These are phyloP conservation scores for Rhinella marina DNA, from an alignment of 2,797 vertebrate genomes.

Conservation along the genomic window DNA sequence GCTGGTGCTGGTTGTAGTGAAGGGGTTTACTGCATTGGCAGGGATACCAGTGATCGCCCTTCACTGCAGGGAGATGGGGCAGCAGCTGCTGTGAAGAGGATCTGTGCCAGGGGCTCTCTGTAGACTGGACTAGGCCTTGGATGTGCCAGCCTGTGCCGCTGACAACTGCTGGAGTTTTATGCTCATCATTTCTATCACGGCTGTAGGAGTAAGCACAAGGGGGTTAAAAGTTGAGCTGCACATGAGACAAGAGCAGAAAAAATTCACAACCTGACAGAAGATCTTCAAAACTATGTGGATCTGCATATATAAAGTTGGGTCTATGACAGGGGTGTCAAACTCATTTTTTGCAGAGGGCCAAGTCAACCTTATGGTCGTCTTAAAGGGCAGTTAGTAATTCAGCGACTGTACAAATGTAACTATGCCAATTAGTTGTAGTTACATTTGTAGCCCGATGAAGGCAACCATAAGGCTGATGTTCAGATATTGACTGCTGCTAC, in stretches of 20 bases:
- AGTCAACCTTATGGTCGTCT: too few relatives aligned
- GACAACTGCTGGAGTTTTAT: slow-evolving; percentile 91
- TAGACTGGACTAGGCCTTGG: slow-evolving; percentile 77
- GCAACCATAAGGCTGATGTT: too few relatives aligned
- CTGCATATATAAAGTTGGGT: too few relatives aligned
- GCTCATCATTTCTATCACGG: slow-evolving; percentile 90
- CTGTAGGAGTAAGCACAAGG: slow-evolving; percentile 71
- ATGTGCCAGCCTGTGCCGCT: slow-evolving; percentile 75
- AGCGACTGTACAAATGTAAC: too few relatives aligned
- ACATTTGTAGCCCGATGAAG: too few relatives aligned
- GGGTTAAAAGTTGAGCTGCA: background rate
- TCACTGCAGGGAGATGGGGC: slow-evolving; percentile 16
- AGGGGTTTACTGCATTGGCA: slow-evolving; percentile 49
- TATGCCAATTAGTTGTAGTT: too few relatives aligned
- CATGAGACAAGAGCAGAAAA: too few relatives aligned
- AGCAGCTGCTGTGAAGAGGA: slow-evolving; percentile 12
- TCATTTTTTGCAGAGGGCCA: too few relatives aligned
- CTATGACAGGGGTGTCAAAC: too few relatives aligned
- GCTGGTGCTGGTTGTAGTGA: slow-evolving; percentile 20
- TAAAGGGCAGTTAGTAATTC: too few relatives aligned
- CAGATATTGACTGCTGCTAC: too few relatives aligned
- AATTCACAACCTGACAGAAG: background rate
- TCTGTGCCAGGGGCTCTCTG: background rate
- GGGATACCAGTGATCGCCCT: background rate
- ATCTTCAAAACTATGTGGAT: too few relatives aligned